Percentiles rank a stretch among this genome's conserved stretches.
Evolutionary conservation across 1,140 invertebrate species (phyloP).

Genomic region (Subanguina moxae): DNA sequence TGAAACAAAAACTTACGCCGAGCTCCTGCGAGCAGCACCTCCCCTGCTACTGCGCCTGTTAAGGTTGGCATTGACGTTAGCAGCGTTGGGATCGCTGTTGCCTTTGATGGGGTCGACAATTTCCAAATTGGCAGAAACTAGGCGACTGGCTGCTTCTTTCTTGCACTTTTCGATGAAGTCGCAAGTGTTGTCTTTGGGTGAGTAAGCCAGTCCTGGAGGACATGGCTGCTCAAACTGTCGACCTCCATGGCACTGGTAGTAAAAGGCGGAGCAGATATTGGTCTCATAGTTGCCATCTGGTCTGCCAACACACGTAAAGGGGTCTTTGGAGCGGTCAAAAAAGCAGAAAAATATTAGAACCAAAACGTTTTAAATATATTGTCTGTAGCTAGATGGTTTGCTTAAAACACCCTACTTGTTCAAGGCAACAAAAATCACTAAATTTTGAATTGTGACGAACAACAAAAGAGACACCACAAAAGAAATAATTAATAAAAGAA

Average conservation of each 20-base stretch:
- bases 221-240: background rate
- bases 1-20: background rate
- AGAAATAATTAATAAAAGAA: no score
- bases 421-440: no score
- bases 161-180: constrained; percentile 8
- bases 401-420: no score
- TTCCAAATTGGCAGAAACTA: background rate
- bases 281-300: constrained; percentile 7
- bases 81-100: background rate
- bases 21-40: background rate
- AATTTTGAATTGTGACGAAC: no score
- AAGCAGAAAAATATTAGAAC: background rate
- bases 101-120: background rate
- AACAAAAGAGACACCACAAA: no score
- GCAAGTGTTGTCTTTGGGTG: background rate
- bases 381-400: no score
- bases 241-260: constrained; percentile 1
- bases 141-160: background rate
- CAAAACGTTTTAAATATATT: no score
- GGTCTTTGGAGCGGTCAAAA: background rate
- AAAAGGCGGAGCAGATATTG: background rate
- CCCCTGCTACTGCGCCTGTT: background rate
- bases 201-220: background rate
- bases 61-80: background rate
- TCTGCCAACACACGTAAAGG: constrained; percentile 4